Evolutionary conservation across 1,140 invertebrate genomes (phyloP), one percentile per base, ranked within the genome.

Genomic region (Ridgeia piscesae): DNA sequence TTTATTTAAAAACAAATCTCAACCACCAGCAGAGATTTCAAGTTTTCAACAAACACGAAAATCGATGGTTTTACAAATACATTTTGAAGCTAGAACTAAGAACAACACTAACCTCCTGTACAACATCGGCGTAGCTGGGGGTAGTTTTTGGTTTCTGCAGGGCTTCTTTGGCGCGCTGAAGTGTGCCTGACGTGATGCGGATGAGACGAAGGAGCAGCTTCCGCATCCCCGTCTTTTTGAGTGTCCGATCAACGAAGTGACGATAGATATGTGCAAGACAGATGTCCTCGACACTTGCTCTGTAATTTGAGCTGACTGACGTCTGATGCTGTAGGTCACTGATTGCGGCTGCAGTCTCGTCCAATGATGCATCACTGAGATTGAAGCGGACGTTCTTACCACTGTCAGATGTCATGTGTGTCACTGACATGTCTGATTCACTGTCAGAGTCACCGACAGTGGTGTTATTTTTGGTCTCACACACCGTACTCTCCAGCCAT

Each of bases 231-330:
- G 97, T 97, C 31, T 97, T 98, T 95, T 98, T 98, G 33, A 99
- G 96, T 91, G 98, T 97, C 95, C 98, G 98, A 95, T 98, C 97
- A 92, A 98, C 98, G 95, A 98, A 98, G 93, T 97, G 97, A 92
- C 98, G 95, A 94, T 96, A 96, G 6, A 95, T 94, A 31, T 94
- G 93, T 34, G 93, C 91, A 33, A 96, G 91, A 96, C 95, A 8
- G 94, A 95, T 33, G 95, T 95, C 89, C 93, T 94, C 58, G 88
- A 88, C 35, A 91, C 34, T 77, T 77, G 58, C 27, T 77, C 58
- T 9, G 27, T 31, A 77, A 77, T 21, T 77, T 21, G 58, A 58
- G 91, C 11, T 91, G 93, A 89, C 92, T 92, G 92, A 33, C 88
- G 50, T 35, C 91, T 88, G 91, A 92, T 50, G 35, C 93, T 92